phyloP scores from a whole-genome alignment of 2,113 vertebrate genomes.

The Chaenogobius annularis region DNA sequence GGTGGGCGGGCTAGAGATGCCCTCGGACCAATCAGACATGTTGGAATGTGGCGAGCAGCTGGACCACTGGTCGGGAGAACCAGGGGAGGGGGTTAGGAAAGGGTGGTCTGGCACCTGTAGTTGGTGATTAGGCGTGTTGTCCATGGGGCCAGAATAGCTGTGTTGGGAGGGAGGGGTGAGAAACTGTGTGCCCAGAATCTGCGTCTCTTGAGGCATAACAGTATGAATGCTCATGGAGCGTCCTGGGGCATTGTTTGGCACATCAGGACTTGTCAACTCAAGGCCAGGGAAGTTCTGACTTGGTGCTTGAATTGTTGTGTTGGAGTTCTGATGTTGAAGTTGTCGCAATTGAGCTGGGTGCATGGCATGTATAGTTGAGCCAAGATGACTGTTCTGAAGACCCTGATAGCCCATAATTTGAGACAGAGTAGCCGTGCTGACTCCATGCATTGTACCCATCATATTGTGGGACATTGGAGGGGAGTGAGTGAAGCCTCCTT shows the following conservation, averaged over 20 bases:
- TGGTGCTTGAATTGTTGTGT: slow-evolving; percentile 61
- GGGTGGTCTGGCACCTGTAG: slow-evolving; percentile 95
- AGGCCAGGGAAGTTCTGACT: slow-evolving; percentile 81
- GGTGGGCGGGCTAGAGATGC: slow-evolving; percentile 94
- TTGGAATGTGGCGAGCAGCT: slow-evolving; percentile 97
- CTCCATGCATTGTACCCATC: slow-evolving; percentile 81
- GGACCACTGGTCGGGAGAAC: slow-evolving; percentile 98
- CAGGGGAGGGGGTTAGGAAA: slow-evolving; percentile 93
- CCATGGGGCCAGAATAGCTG: slow-evolving; percentile 89
- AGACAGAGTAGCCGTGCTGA: slow-evolving; percentile 81
- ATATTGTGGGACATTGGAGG: slow-evolving; percentile 77
- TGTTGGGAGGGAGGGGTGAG: slow-evolving; percentile 96
- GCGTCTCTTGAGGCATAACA: slow-evolving; percentile 88
- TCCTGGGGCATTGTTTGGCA: slow-evolving; percentile 76
- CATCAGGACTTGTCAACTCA: slow-evolving; percentile 83
- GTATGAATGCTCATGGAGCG: slow-evolving; percentile 82
- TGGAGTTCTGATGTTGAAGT: slow-evolving; percentile 81
- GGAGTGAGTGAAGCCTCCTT: slow-evolving; percentile 71
- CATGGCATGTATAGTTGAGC: slow-evolving; percentile 82
- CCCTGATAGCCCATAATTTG: slow-evolving; percentile 94
- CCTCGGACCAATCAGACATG: slow-evolving; percentile 98
- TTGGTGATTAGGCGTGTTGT: slow-evolving; percentile 95
- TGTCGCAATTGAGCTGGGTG: slow-evolving; percentile 71
- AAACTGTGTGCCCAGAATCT: slow-evolving; percentile 89
- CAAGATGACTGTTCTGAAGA: slow-evolving; percentile 80